Base-by-base conservation (phyloP, 1,140 invertebrate species). In the Eumaeus atala region DNA sequence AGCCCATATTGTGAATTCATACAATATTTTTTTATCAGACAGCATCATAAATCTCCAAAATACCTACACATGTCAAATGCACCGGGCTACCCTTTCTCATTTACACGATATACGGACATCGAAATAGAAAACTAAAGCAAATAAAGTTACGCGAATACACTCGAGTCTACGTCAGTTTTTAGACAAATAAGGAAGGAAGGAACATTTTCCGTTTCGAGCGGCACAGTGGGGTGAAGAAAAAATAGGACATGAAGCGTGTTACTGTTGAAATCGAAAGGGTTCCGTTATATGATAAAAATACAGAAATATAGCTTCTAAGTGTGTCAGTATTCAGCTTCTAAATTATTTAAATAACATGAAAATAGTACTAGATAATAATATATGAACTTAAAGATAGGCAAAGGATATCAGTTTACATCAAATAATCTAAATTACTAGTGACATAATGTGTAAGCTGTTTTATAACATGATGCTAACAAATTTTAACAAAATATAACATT, bases 151-250 rank as follows among this genome's bases (percentile, higher is more conserved):
- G 66, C 54, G 57, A 66, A 69, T 66, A 73, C 61, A 63, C 68
- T 59, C 64, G 57, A 66, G 70, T 71, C 61, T 62, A 68, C 70
- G 72, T 77, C 72, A 77, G 70, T 74, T 74, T 69, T 77, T 82
- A 73, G 74, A 77, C 76, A 76, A 82, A 82, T 79, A 77, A 72
- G 73, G 70, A 78, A 73, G 71, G 61, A 70, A 74, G 62, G 14
- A 44, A 44, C 65, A 62, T 67, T 75, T 74, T 69, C 67, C 66
- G 66, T 71, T 72, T 52, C 44, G 54, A 61, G 40, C 38, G 56
- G 62, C 56, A 56, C 35, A 44, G 34, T 48, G 7, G 18, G 11
- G 17, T 51, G 38, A 49, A 53, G 47, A 28, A 51, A 48, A 48
- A 47, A 51, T 33, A 47, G 33, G 34, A 36, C 33, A 48, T 8